Evolutionary conservation across 2,888 invertebrate species (phyloP).

Genomic region (Autographa pulchrina): DNA sequence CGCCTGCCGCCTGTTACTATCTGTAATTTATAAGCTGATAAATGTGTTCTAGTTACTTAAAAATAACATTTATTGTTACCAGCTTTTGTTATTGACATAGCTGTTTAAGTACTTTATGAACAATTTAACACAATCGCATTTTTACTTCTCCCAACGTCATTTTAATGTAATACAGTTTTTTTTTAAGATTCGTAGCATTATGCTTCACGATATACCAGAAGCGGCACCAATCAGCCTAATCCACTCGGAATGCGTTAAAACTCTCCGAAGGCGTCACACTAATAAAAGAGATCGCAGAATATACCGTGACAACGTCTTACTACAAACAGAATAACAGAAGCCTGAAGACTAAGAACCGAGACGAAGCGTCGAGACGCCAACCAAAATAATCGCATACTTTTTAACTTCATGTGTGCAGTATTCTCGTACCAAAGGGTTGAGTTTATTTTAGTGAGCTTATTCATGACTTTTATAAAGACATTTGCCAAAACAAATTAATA

Average conservation of each 20-base stretch:
- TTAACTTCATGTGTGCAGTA: neutral
- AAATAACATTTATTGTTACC: slow-evolving; percentile 10
- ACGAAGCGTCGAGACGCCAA: slow-evolving; percentile 9
- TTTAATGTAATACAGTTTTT: neutral
- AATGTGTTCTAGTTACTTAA: slow-evolving; percentile 48
- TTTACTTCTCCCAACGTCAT: neutral
- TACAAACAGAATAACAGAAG: neutral
- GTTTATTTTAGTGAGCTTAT: slow-evolving; percentile 2
- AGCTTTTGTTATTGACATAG: neutral
- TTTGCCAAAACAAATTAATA: neutral
- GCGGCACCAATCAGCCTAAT: slow-evolving; percentile 13
- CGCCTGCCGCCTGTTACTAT: slow-evolving; percentile 53
- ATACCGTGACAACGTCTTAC: slow-evolving; percentile 29
- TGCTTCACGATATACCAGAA: slow-evolving; percentile 1
- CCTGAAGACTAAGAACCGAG: slow-evolving; percentile 37
- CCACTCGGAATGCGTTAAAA: slow-evolving; percentile 27
- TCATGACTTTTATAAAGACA: neutral
- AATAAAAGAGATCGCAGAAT: slow-evolving; percentile 48
- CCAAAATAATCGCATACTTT: slow-evolving; percentile 7
- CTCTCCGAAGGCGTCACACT: slow-evolving; percentile 11
- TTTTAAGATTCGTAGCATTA: neutral
- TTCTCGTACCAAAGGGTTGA: neutral
- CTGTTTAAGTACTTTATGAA: neutral
- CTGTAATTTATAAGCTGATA: slow-evolving; percentile 61
- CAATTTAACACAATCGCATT: neutral